Evolutionary conservation across 2,888 invertebrate species (phyloP), one percentile per base, ranked within the genome.

Genomic region (Thumatha senex): DNA sequence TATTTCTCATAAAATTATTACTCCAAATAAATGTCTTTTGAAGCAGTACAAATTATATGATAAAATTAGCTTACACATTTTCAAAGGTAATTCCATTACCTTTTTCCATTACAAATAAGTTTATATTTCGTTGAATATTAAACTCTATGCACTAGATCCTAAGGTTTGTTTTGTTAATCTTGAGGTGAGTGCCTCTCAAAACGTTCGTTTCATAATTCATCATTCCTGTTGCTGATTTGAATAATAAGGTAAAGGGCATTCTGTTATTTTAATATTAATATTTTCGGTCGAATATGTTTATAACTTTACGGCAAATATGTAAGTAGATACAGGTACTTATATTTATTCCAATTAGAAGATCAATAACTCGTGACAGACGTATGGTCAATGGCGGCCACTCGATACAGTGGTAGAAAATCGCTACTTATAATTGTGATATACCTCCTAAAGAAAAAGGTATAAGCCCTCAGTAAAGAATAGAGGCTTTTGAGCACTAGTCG

Each of bases 211-310:
- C 14, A 40, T 43, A 61, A 61, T 56, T 59, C 46, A 44, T 55
- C 46, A 59, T 54, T 61, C 52, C 36, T 45, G 45, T 49, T 53
- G 50, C 43, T 35, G 42, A 61, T 55, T 58, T 53, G 44, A 51
- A 55, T 48, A 52, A 51, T 47, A 46, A 52, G 49, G 39, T 40
- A 14, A 46, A 7, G 24, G 31, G 45, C 15, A 51, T 50, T 42
- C 42, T 48, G 61, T 54, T 46, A 30, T 50, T 39, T 39, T 51
- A 38, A 39, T 41, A 15, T 46, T 24, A 36, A 35, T 43, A 33
- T 24, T 13, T 43, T 33, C 9, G 2, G 12, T 24, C 18, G 18
- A 24, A 24, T 24, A 24, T 24, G 5, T 24, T 24, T 5, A 5
- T 24, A 4, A 24, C 18, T 24, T 24, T 2, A 7, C 1, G 7